A percentile compares a stretch with the other conserved stretches of the same genome.
These are phyloP conservation scores for Catonia carolina DNA, from an alignment of 2,888 invertebrate species.

Conservation along the genomic window DNA sequence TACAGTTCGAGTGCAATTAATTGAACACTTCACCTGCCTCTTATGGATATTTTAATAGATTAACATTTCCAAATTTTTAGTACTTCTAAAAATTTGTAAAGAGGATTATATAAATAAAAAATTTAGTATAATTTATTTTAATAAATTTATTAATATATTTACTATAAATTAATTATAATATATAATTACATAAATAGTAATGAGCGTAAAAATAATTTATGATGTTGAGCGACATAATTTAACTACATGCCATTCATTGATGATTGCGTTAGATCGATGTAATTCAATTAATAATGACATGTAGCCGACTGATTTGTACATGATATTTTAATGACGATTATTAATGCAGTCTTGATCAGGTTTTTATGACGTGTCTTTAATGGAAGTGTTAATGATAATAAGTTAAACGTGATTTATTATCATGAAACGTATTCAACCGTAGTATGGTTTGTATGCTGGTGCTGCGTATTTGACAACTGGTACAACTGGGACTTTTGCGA, in stretches of 20 bases:
- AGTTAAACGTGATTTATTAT: no score
- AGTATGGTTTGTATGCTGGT: not conserved
- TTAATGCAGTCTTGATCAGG: slow-evolving; percentile 1
- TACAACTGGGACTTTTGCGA: not conserved
- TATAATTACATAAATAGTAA: not conserved
- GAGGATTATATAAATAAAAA: not conserved
- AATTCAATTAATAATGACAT: not conserved
- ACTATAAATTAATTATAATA: not conserved
- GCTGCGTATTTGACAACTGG: slow-evolving; percentile 7
- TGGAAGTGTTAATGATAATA: no score
- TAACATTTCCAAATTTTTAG: no score
- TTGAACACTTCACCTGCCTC: no score
- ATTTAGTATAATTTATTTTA: not conserved
- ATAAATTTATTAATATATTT: not conserved
- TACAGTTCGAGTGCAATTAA: no score
- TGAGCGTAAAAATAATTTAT: not conserved
- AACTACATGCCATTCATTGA: no score
- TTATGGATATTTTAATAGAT: no score
- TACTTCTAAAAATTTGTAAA: no score
- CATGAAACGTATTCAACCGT: not conserved
- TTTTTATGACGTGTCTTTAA: not conserved
- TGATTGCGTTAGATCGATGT: no score
- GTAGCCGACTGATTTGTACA: slow-evolving; percentile 6
- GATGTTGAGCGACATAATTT: no score
- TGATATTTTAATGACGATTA: not conserved